A percentile compares a stretch with the other conserved stretches of the same genome.
Conservation (phyloP, 2,888 invertebrate genomes). For the Crocallis elinguaria region DNA sequence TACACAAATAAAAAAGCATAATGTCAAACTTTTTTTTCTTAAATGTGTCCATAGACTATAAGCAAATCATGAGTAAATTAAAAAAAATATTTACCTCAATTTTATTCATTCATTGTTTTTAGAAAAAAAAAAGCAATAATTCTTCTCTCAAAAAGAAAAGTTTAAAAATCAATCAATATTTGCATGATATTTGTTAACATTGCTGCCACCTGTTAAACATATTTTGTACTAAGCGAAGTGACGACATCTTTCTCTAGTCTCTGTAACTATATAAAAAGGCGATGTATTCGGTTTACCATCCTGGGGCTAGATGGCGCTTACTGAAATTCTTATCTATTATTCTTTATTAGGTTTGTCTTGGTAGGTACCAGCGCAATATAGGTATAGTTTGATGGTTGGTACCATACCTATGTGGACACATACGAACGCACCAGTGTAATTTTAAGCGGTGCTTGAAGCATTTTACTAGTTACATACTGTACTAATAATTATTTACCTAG, state of each 20-base stretch:
- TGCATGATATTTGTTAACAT: neutral
- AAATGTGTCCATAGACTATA: conserved; percentile 51
- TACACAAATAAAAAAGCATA: conserved; percentile 81
- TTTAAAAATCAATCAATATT: no score
- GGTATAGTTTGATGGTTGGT: no score
- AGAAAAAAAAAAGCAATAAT: neutral
- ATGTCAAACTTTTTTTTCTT: conserved; percentile 48
- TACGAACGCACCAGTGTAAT: no score
- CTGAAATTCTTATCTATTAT: no score
- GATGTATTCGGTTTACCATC: no score
- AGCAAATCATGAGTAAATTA: conserved; percentile 11
- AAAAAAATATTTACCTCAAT: neutral
- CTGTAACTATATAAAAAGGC: neutral
- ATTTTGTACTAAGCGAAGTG: neutral
- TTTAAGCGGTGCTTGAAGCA: no score
- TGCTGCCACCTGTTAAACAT: neutral
- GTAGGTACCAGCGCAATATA: no score
- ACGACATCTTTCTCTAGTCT: neutral
- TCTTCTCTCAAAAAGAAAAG: neutral
- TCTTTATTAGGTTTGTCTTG: no score
- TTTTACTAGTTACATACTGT: no score
- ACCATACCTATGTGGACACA: no score
- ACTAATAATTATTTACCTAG: no score
- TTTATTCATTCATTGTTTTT: neutral
- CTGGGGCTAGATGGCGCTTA: no score